These are phyloP conservation scores for Pristionchus fissidentatus DNA, from an alignment of 2,888 invertebrate species.

Conservation along the genomic window DNA sequence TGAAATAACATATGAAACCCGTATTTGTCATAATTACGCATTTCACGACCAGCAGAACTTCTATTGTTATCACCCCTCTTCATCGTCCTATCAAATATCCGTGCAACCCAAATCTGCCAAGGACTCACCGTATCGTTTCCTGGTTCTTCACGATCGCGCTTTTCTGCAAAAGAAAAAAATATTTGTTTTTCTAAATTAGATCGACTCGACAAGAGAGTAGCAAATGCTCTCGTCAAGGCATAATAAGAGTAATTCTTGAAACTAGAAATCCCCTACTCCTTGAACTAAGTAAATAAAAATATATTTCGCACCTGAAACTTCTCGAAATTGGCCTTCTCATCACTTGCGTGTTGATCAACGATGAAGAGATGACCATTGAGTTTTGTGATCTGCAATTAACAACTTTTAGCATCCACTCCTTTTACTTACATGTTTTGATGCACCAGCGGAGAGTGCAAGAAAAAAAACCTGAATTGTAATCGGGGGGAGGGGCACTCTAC, in stretches of 20 bases:
- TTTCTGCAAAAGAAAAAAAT: constrained; percentile 80
- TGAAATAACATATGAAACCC: too few species aligned
- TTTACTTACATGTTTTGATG: background rate
- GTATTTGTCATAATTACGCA: too few species aligned
- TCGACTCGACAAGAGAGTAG: too few species aligned
- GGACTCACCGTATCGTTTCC: constrained; percentile 85
- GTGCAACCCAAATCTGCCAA: background rate
- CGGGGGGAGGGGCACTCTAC: too few species aligned
- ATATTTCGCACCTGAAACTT: constrained; percentile 28
- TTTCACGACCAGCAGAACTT: too few species aligned
- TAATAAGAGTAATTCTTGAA: too few species aligned
- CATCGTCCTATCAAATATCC: too few species aligned
- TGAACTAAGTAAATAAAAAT: background rate
- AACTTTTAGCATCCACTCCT: background rate
- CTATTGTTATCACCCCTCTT: too few species aligned
- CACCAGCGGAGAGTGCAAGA: background rate
- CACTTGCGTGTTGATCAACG: constrained; percentile 97
- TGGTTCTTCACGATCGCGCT: constrained; percentile 88
- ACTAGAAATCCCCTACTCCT: too few species aligned
- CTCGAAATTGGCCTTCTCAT: constrained; percentile 77
- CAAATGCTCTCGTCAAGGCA: too few species aligned
- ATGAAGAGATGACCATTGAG: constrained; percentile 93
- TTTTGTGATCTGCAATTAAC: constrained; percentile 80
- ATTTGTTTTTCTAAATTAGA: too few species aligned
- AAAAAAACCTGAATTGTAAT: background rate